Evolutionary conservation across 1,140 invertebrate species (phyloP).

Genomic region (Hyposmocoma kahamanoa): DNA sequence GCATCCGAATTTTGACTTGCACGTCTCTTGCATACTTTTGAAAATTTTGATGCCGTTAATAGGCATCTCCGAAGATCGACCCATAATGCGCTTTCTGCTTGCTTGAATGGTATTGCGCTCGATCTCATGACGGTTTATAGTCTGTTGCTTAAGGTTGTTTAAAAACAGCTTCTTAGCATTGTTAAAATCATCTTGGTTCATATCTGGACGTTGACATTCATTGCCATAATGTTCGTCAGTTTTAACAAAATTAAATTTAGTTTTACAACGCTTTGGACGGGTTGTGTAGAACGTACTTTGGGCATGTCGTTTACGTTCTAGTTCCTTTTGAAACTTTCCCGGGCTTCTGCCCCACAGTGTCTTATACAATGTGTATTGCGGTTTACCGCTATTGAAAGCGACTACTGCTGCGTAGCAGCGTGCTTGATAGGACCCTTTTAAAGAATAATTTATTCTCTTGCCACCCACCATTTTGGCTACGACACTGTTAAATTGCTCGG

Average conservation of each 20-base stretch:
- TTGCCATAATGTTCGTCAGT: neutral
- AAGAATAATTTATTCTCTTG: conserved; percentile 14
- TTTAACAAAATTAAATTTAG: neutral
- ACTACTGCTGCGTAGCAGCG: conserved; percentile 1
- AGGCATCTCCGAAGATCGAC: neutral
- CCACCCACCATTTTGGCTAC: conserved; percentile 4
- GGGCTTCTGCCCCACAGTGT: neutral
- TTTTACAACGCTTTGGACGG: neutral
- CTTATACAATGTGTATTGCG: neutral
- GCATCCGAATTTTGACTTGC: neutral
- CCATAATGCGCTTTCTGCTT: neutral
- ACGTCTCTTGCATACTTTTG: neutral
- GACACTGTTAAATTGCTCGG: conserved; percentile 12
- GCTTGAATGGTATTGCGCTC: neutral
- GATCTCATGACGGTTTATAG: neutral
- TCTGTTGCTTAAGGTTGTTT: neutral
- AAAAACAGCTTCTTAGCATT: too few species aligned
- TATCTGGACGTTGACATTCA: too few species aligned
- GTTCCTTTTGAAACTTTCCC: neutral
- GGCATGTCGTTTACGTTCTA: neutral
- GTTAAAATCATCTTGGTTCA: too few species aligned
- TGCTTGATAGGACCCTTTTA: conserved; percentile 11
- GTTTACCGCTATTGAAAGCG: neutral
- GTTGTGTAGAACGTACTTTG: neutral
- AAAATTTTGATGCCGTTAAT: neutral